phyloP scores from a whole-genome alignment of 2,888 invertebrate species.

The Hypercompe scribonia region DNA sequence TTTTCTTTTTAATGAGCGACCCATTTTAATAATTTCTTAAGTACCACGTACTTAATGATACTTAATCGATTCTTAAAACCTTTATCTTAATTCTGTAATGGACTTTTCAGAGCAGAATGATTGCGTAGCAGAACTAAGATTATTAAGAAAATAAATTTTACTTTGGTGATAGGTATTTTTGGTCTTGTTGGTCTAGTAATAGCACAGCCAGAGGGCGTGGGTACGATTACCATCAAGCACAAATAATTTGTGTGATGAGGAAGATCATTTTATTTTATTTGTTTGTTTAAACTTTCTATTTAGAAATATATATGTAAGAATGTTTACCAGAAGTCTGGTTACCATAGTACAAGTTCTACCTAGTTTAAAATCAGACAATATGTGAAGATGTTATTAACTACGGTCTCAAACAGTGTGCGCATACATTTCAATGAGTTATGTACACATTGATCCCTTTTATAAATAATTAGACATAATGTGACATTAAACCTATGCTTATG shows the following conservation, averaged over 20 bases:
- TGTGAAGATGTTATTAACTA: too few species aligned
- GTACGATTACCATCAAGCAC: too few species aligned
- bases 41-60: constrained; percentile 4
- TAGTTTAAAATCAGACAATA: neutral
- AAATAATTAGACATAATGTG: too few species aligned
- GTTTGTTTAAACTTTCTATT: too few species aligned
- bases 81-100: constrained; percentile 10
- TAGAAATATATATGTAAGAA: too few species aligned
- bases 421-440: too few species aligned
- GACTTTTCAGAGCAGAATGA: constrained; percentile 4
- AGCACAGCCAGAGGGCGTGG: neutral
- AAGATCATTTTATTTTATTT: too few species aligned
- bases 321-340: too few species aligned
- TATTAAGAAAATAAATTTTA: neutral
- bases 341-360: neutral
- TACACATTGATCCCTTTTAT: too few species aligned
- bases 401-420: too few species aligned
- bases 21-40: constrained; percentile 10
- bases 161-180: neutral
- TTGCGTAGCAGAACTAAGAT: constrained; percentile 4
- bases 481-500: too few species aligned
- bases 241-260: neutral
- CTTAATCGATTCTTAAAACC: constrained; percentile 10
- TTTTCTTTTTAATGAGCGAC: constrained; percentile 13
- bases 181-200: neutral